Conservation (phyloP, 2,797 vertebrate species). For the Channallabes apus region DNA sequence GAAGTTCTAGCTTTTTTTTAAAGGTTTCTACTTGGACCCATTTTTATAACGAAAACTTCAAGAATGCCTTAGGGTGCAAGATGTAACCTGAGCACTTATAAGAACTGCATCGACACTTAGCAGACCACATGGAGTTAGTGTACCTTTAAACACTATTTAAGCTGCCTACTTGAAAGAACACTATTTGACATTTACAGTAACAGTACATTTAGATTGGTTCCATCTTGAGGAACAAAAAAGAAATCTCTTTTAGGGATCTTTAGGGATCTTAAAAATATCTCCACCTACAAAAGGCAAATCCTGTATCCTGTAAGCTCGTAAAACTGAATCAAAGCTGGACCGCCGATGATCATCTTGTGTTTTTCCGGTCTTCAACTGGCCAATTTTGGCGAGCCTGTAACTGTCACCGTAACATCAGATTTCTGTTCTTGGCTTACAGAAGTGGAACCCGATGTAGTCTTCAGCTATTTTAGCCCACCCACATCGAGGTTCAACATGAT, state of each 20-base stretch:
- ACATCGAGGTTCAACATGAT: background rate
- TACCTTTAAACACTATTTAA: too few species aligned
- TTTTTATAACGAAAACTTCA: background rate
- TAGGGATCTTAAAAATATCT: too few species aligned
- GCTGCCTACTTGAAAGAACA: too few species aligned
- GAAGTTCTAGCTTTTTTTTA: background rate
- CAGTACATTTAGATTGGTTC: too few species aligned
- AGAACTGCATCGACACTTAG: too few species aligned
- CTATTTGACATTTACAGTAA: too few species aligned
- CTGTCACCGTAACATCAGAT: background rate
- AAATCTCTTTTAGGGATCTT: too few species aligned
- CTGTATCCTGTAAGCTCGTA: too few species aligned
- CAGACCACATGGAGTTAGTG: too few species aligned
- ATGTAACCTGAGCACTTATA: background rate
- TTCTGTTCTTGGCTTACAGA: background rate
- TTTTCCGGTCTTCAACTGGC: background rate
- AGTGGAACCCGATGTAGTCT: background rate
- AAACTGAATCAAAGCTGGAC: background rate
- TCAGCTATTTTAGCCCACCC: background rate
- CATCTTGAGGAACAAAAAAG: too few species aligned
- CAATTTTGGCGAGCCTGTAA: background rate
- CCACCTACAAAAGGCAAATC: too few species aligned
- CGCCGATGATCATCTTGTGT: background rate
- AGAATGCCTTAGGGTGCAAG: background rate
- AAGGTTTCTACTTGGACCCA: background rate